Evolutionary conservation across 2,113 vertebrate genomes (phyloP).

Genomic region (Crotalus horridus): DNA sequence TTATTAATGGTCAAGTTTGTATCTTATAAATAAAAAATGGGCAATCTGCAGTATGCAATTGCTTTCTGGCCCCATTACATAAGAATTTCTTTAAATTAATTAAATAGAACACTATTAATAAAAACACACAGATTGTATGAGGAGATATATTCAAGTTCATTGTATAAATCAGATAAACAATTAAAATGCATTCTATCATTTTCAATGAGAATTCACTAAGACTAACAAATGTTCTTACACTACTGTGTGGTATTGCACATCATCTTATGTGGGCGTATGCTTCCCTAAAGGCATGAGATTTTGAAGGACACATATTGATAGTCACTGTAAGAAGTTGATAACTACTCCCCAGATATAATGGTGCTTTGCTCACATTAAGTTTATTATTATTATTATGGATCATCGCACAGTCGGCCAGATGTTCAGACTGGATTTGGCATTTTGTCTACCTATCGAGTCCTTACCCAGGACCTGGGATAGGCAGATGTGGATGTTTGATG

Average conservation of each 20-base stretch:
- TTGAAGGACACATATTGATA: no score
- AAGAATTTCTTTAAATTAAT: constrained; percentile 31
- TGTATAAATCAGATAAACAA: background rate
- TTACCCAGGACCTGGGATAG: no score
- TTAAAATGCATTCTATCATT: background rate
- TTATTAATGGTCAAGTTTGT: constrained; percentile 16
- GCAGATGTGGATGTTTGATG: no score
- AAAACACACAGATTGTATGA: background rate
- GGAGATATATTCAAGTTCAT: background rate
- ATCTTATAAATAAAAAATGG: constrained; percentile 26
- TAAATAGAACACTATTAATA: background rate
- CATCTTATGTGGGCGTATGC: background rate
- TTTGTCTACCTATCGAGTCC: no score
- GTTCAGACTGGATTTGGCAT: no score
- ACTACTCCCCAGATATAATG: no score
- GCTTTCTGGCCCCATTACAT: background rate
- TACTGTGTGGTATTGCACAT: background rate
- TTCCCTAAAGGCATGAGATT: background rate
- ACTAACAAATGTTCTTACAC: background rate
- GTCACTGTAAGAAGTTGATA: no score
- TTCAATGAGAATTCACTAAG: background rate
- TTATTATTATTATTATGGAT: no score
- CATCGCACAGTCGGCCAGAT: no score
- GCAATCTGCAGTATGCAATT: constrained; percentile 23
- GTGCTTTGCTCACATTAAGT: no score